A percentile compares a stretch with the other conserved stretches of the same genome.
Conservation (phyloP, 2,113 vertebrate species). For the Dendropsophus ebraccatus region DNA sequence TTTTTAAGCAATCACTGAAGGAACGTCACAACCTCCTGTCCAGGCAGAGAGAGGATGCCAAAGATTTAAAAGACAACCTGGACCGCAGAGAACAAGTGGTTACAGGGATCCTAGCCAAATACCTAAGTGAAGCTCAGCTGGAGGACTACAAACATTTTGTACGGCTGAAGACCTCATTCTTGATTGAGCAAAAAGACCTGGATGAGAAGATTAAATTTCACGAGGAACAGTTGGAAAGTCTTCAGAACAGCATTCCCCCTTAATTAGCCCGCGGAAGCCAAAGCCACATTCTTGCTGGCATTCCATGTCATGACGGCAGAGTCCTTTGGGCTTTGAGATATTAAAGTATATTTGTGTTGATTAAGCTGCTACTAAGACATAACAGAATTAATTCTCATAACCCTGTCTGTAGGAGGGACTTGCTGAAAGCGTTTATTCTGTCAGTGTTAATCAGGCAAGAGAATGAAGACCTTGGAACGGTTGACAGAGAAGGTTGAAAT, state of each 20-base stretch:
- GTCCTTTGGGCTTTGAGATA: neutral
- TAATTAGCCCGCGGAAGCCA: conserved; percentile 31
- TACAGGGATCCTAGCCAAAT: conserved; percentile 80
- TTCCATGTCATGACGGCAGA: accelerated
- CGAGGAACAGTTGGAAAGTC: conserved; percentile 83
- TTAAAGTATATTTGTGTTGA: neutral
- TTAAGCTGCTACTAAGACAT: conserved; percentile 47
- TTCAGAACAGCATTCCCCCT: conserved; percentile 70
- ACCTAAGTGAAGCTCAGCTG: conserved; percentile 79
- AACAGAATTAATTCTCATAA: neutral
- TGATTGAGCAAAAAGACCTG: conserved; percentile 89
- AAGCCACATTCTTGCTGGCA: neutral
- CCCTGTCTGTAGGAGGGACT: conserved; percentile 13
- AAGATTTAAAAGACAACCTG: conserved; percentile 92
- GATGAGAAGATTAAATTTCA: conserved; percentile 84
- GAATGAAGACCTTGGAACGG: neutral
- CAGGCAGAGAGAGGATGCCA: conserved; percentile 88
- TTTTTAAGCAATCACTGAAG: conserved; percentile 81
- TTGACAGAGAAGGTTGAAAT: neutral
- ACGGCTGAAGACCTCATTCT: conserved; percentile 83
- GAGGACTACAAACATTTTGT: conserved; percentile 81
- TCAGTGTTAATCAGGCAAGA: conserved; percentile 52
- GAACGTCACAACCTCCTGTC: conserved; percentile 84
- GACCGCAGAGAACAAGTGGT: conserved; percentile 87
- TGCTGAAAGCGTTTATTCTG: conserved; percentile 19